Evolutionary conservation across 2,888 invertebrate genomes (phyloP).

Genomic region (Calameuta pallipes): DNA sequence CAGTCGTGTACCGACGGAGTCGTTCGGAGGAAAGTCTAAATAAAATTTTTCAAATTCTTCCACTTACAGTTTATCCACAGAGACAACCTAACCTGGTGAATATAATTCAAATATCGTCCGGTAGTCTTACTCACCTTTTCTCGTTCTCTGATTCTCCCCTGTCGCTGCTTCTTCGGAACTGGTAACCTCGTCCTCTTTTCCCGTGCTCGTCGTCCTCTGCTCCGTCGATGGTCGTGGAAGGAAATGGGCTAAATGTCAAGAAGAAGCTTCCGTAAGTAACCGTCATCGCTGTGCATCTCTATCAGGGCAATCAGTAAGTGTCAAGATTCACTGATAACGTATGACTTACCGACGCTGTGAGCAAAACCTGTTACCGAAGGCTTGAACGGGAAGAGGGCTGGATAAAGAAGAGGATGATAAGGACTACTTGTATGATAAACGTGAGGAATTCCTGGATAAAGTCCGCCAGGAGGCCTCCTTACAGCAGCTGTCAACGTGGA

Average conservation of each 20-base stretch:
- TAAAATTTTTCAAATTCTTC: background rate
- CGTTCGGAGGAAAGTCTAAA: slow-evolving; percentile 34
- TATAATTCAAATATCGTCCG: background rate
- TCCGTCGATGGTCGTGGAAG: slow-evolving; percentile 64
- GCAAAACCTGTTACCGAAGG: slow-evolving; percentile 54
- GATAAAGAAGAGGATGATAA: slow-evolving; percentile 61
- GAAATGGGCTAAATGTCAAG: slow-evolving; percentile 58
- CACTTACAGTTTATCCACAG: background rate
- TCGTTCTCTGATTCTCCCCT: slow-evolving; percentile 38
- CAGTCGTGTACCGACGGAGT: slow-evolving; percentile 37
- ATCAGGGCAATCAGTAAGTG: background rate
- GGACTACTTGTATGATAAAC: slow-evolving; percentile 56
- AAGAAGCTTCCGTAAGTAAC: background rate
- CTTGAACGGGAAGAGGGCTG: slow-evolving; percentile 61
- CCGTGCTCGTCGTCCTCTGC: slow-evolving; percentile 61
- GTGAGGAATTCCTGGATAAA: slow-evolving; percentile 62
- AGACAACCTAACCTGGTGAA: background rate
- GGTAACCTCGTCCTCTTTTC: slow-evolving; percentile 80
- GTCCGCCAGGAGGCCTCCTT: slow-evolving; percentile 63
- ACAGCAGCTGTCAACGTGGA: slow-evolving; percentile 62
- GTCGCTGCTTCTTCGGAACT: slow-evolving; percentile 77
- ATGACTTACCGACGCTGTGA: slow-evolving; percentile 52
- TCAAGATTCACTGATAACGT: slow-evolving; percentile 15
- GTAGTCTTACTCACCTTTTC: slow-evolving; percentile 31
- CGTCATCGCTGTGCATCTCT: background rate